Percentiles rank a stretch among this genome's conserved stretches.
phyloP scores from a whole-genome alignment of 2,113 vertebrate species.

The Ctenomys sociabilis region DNA sequence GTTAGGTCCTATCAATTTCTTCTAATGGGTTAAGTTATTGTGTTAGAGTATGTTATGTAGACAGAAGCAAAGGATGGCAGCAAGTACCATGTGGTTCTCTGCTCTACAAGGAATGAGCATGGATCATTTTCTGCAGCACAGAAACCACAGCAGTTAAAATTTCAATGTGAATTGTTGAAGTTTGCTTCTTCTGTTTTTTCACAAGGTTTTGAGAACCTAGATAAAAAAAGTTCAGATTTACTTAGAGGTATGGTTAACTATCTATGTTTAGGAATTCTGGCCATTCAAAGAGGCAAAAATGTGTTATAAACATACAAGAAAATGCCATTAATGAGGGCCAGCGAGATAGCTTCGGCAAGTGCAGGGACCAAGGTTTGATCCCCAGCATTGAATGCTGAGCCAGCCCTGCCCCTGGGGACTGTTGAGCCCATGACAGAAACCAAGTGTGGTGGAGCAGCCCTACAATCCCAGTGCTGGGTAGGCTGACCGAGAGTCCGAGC shows the following conservation, averaged over 20 bases:
- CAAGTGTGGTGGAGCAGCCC: too few species aligned
- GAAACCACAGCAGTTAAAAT: not conserved
- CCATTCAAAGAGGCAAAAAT: not conserved
- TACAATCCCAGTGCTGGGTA: too few species aligned
- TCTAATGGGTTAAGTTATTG: not conserved
- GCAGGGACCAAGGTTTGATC: too few species aligned
- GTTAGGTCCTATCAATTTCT: not conserved
- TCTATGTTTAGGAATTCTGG: not conserved
- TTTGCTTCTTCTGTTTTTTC: not conserved
- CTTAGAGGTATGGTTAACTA: conserved; percentile 22
- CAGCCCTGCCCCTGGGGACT: too few species aligned
- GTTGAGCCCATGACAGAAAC: too few species aligned
- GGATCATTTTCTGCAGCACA: not conserved
- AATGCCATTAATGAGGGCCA: not conserved
- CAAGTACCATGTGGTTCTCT: not conserved
- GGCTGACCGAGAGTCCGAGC: too few species aligned
- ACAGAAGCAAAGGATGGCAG: not conserved
- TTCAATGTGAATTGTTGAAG: not conserved
- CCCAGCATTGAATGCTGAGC: too few species aligned
- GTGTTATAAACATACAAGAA: not conserved
- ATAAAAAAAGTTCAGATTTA: conserved; percentile 3
- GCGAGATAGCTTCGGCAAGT: too few species aligned
- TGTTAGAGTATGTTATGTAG: not conserved
- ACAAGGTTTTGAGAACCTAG: conserved; percentile 12
- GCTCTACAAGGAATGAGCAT: not conserved